Base-by-base conservation (phyloP, 2,113 vertebrate species). In the Chascanopsetta lugubris region DNA sequence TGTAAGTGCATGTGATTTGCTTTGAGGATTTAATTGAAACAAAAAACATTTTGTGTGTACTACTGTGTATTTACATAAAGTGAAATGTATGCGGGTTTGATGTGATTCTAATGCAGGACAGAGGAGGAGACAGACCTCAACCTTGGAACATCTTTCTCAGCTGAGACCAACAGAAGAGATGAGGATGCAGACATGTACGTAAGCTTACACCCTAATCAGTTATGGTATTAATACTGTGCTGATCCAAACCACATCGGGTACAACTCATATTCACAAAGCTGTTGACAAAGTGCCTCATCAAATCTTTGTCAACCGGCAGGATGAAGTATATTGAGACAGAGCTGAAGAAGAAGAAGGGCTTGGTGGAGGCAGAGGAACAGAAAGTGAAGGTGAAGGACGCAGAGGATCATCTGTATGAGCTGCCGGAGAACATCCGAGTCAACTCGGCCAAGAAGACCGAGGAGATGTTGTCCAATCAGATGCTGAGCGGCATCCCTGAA, bases 251-350 rank as follows among this genome's bases (percentile, higher is more conserved):
- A 49, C 58, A 26, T 11, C 8, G 7, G 32, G 42, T 5, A 27
- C 4, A 25, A 20, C 15, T 38, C 3, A 24, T 48, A n/a, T 9
- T 20, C 7, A 21, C 18, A 26, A 3, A 43, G 18, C 17, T 58
- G 10, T 9, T 55, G 20, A 10, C 9, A 50, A 36, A 21, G 32
- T 22, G 27, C 18, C 32, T 45, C 5, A 8, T 12, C 10, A 48
- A 26, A 51, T 46, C 8, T 13, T 22, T 18, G 54, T 29, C 3
- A 53, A 27, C 11, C 42, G 11, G 32, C 67, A 99, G 97, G 97
- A 98, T 99, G 97, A 99, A 99, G 80, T 99, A 99, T 82, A 99
- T 99, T n/a, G 97, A 99, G 87, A 99, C 97, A 0, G 97, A 99
- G 85, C 91, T 99, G 62, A 99, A 96, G 89, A 98, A 96, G 89